phyloP scores from a whole-genome alignment of 2,113 vertebrate species.

The Eulemur rufifrons region DNA sequence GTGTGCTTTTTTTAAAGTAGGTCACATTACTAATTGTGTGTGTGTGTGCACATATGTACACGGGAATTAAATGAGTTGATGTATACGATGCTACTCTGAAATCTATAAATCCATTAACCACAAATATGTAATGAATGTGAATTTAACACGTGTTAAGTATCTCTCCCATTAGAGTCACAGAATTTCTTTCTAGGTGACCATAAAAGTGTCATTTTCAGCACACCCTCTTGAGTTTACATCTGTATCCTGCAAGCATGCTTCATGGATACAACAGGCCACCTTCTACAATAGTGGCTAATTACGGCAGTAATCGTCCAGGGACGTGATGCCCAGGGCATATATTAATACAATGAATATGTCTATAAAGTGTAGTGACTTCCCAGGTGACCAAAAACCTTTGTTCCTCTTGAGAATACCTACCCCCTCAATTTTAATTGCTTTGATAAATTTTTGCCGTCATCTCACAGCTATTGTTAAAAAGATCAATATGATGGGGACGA shows the following conservation, averaged over 20 bases:
- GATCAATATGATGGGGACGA: rapidly evolving
- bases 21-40: neutral
- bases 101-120: neutral
- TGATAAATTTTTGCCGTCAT: rapidly evolving
- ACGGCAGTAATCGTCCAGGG: rapidly evolving
- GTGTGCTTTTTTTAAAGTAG: neutral
- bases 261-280: rapidly evolving
- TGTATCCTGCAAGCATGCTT: rapidly evolving
- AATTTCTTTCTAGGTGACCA: neutral
- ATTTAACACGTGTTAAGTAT: rapidly evolving
- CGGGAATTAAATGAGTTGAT: neutral
- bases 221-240: rapidly evolving
- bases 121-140: neutral
- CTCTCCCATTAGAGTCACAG: rapidly evolving
- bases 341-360: neutral
- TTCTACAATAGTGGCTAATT: rapidly evolving
- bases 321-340: rapidly evolving
- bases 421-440: neutral
- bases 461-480: too few species aligned
- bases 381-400: rapidly evolving
- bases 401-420: too few species aligned
- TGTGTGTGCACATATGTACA: neutral
- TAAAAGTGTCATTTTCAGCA: rapidly evolving
- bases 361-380: neutral
- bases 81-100: neutral